A percentile compares a stretch with the other conserved stretches of the same genome.
phyloP scores from a whole-genome alignment of 2,888 invertebrate species.

The Xestobium rufovillosum region DNA sequence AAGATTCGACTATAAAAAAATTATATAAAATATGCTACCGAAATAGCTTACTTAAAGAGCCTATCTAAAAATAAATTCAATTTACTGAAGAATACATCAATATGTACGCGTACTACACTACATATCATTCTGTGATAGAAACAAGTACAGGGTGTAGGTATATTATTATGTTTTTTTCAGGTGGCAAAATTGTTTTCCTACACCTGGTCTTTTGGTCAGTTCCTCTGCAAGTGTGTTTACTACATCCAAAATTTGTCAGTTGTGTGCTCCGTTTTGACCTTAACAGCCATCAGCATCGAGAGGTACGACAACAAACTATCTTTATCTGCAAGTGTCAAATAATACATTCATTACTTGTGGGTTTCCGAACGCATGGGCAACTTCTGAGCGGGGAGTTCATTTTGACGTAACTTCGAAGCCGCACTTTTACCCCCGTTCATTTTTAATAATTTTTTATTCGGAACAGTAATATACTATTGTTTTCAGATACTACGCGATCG shows the following conservation, averaged over 20 bases:
- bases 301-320: too few species aligned
- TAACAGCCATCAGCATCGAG: conserved; percentile 66
- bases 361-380: background rate
- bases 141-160: too few species aligned
- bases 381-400: conserved; percentile 1
- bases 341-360: too few species aligned
- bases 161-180: conserved; percentile 45
- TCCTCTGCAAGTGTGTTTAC: conserved; percentile 60
- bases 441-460: conserved; percentile 8
- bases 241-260: conserved; percentile 66
- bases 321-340: too few species aligned
- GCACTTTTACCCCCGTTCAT: conserved; percentile 11
- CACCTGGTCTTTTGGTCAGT: conserved; percentile 59
- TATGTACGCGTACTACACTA: too few species aligned
- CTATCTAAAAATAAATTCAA: too few species aligned
- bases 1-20: too few species aligned
- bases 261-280: conserved; percentile 63
- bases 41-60: too few species aligned
- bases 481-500: conserved; percentile 65
- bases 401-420: conserved; percentile 10
- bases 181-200: conserved; percentile 60
- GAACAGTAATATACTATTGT: background rate
- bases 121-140: too few species aligned
- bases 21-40: too few species aligned
- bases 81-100: too few species aligned